phyloP scores from a whole-genome alignment of 2,113 vertebrate species.

The Stigmatopora nigra region DNA sequence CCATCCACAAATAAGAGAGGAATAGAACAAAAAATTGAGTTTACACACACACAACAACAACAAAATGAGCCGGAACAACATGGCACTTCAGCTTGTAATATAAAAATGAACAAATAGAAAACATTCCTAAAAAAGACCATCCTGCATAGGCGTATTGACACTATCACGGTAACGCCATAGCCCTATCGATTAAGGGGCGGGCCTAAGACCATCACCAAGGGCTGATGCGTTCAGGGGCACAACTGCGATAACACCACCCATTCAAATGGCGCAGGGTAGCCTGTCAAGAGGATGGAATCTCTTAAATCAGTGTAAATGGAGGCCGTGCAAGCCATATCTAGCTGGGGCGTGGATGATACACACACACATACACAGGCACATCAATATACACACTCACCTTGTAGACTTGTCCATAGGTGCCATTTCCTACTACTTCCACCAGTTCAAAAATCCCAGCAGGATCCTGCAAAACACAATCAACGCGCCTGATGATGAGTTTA shows the following conservation, averaged over 20 bases:
- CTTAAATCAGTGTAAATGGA: constrained; percentile 21
- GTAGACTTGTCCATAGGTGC: constrained; percentile 86
- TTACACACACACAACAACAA: no score
- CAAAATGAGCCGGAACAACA: no score
- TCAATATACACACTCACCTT: constrained; percentile 74
- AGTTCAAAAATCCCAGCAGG: constrained; percentile 85
- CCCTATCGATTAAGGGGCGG: neutral
- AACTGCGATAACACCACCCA: constrained; percentile 64
- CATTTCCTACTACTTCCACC: constrained; percentile 86
- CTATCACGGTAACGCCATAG: neutral
- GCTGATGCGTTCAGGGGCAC: constrained; percentile 32
- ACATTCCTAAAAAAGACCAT: neutral
- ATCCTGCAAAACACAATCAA: constrained; percentile 61
- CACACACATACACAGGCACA: constrained; percentile 50
- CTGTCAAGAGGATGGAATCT: constrained; percentile 39
- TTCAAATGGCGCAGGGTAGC: constrained; percentile 43
- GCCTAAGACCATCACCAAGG: constrained; percentile 37
- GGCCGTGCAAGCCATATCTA: constrained; percentile 14
- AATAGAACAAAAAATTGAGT: no score
- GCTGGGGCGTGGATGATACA: constrained; percentile 50
- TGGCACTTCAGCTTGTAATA: no score
- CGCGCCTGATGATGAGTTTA: neutral
- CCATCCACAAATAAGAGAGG: no score
- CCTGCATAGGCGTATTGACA: neutral
- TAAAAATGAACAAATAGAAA: no score